Evolutionary conservation across 2,797 vertebrate species (phyloP), one percentile per base, ranked within the genome.

Genomic region (Moxostoma hubbsi): DNA sequence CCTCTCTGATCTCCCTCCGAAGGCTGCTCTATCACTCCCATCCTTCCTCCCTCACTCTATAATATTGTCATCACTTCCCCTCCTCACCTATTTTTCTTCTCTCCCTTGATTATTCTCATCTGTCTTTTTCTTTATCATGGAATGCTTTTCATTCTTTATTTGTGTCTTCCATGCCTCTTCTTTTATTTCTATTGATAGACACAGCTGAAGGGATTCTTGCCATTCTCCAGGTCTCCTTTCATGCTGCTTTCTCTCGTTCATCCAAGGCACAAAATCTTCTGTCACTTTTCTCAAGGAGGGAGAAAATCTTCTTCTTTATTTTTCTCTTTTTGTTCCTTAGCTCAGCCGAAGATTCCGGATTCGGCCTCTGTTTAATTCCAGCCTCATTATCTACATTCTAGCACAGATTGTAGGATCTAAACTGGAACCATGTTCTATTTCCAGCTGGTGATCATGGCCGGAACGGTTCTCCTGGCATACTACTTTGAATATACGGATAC

Each of bases 401-500:
- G 87, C 86, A 83, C 78, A 46, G 75, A 71, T 54, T 73, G 71
- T 77, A 77, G 57, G 64, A 77, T 80, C 61, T 83, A 79, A 79
- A 77, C 16, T 61, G 47, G 83, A 79, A 86, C 65, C 81, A 92
- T 93, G 78, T 85, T 87, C 68, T 89, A 85, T 84, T 87, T 88
- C 84, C 91, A 95, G 94, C 91, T 94, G 65, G 92, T 93, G 83
- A 93, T 95, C 80, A 93, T 95, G 91, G 94, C 93, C 0, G 90
- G 93, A 45, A 93, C 93, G 3, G 89, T 94, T 63, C 90, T 95
- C 81, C 90, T 95, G 8, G 93, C 94, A 0, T 95, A 95, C 87
- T 94, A 95, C 89, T 92, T 95, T 75, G 94, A 95, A 82, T 95
- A 94, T 90, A 95, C 94, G 0, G 94, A 95, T 88, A 94, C 94